Base-by-base conservation (phyloP, 2,113 vertebrate genomes). In the Piaya cayana region DNA sequence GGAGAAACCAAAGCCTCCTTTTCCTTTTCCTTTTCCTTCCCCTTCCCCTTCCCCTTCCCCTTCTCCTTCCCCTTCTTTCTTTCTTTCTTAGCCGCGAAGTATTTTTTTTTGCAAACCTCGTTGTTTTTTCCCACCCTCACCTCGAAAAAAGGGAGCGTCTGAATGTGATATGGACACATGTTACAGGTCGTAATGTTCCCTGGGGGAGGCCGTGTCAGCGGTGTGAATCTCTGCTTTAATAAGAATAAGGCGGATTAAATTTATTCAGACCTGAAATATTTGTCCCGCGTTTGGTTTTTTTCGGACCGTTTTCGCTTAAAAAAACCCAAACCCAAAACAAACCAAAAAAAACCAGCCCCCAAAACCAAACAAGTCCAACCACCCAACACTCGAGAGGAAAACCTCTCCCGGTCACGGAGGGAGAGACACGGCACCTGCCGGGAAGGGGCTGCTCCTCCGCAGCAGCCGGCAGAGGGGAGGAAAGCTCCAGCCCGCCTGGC, bases 171-270 rank as follows among this genome's bases (percentile, higher is more conserved):
- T 18, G 69, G 82, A 16, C 75, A 30, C 58, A 88, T 50, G 63
- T 85, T 91, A 84, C 63, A 42, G n/a, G 45, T 59, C 34, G 42
- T 60, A 71, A 50, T 90, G 81, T 27, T 92, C 92, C 68, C 67
- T 77, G 72, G 29, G 6, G 72, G 65, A 77, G 25, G 50, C 70
- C 20, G n/a, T 52, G 92, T 43, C 80, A n/a, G 79, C 5, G 27
- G 25, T 26, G 72, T 23, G 92, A 52, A 72, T 94, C 84, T 85
- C 82, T 37, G 47, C 52, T 95, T 58, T 93, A 93, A 75, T 96
- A 75, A 77, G n/a, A 91, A 30, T 30, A 60, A 12, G 60, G 79
- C 68, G 64, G 88, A 85, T 87, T 43, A 90, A 62, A 55, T 82
- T 65, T 32, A 34, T 68, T 65, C 79, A 53, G 74, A 86, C 94